phyloP scores from a whole-genome alignment of 1,140 invertebrate genomes.

The Physella acuta region DNA sequence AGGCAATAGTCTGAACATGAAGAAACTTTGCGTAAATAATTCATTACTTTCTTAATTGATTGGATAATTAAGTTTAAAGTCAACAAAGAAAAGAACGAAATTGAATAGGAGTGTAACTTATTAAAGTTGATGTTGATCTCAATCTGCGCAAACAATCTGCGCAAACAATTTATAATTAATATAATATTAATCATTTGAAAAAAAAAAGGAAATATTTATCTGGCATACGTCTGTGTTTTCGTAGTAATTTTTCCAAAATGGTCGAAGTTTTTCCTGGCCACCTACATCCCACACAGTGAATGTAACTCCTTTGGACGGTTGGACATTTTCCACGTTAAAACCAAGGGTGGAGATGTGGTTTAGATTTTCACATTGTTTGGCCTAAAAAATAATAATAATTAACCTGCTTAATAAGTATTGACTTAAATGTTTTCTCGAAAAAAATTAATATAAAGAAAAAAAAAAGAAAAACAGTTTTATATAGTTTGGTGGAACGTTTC shows the following conservation, averaged over 20 bases:
- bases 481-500: background rate
- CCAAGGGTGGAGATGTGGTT: conserved; percentile 58
- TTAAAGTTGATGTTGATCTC: no score
- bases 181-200: no score
- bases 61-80: no score
- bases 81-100: no score
- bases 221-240: conserved; percentile 43
- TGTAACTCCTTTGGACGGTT: conserved; percentile 53
- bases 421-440: no score
- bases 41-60: no score
- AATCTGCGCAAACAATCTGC: no score
- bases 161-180: no score
- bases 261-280: conserved; percentile 61
- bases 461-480: background rate
- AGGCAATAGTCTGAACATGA: no score
- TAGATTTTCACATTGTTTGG: conserved; percentile 80
- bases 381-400: conserved; percentile 49
- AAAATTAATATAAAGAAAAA: background rate
- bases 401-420: background rate
- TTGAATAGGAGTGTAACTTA: no score
- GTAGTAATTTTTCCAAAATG: conserved; percentile 51
- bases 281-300: conserved; percentile 64
- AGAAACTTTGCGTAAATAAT: no score
- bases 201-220: no score
- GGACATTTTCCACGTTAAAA: conserved; percentile 57